Evolutionary conservation across 1,140 invertebrate genomes (phyloP).

Genomic region (Nautilus pompilius): DNA sequence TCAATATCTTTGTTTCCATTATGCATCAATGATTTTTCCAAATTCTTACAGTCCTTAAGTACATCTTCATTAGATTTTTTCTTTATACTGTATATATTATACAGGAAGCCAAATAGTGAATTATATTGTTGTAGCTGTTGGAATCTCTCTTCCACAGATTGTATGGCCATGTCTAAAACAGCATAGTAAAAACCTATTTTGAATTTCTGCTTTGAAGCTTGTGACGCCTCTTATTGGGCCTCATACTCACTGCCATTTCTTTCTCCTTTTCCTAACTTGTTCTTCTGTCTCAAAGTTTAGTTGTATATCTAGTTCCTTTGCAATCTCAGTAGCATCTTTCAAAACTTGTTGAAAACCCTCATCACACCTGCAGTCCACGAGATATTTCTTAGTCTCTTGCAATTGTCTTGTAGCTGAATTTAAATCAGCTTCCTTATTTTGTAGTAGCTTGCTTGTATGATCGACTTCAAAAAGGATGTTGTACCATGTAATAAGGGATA

Average conservation of each 20-base stretch:
- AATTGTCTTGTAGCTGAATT: background rate
- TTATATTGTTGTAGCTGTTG: background rate
- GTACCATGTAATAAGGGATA: too few relatives aligned
- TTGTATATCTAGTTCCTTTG: background rate
- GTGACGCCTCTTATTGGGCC: background rate
- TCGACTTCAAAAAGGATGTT: too few relatives aligned
- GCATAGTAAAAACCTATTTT: background rate
- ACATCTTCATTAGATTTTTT: background rate
- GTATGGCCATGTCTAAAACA: background rate
- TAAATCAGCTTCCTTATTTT: background rate
- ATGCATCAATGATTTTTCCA: background rate
- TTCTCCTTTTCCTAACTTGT: too few relatives aligned
- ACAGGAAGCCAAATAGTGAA: background rate
- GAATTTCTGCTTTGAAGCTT: background rate
- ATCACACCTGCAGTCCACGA: background rate
- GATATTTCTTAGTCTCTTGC: background rate
- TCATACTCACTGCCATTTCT: background rate
- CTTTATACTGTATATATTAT: background rate
- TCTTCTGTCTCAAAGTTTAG: background rate
- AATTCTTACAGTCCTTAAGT: background rate
- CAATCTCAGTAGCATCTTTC: background rate
- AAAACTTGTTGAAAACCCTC: background rate
- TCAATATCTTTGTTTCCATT: background rate
- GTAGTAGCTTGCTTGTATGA: background rate
- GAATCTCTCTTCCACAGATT: background rate